Conservation (phyloP, 2,113 vertebrate species). For the Apteryx mantelli region DNA sequence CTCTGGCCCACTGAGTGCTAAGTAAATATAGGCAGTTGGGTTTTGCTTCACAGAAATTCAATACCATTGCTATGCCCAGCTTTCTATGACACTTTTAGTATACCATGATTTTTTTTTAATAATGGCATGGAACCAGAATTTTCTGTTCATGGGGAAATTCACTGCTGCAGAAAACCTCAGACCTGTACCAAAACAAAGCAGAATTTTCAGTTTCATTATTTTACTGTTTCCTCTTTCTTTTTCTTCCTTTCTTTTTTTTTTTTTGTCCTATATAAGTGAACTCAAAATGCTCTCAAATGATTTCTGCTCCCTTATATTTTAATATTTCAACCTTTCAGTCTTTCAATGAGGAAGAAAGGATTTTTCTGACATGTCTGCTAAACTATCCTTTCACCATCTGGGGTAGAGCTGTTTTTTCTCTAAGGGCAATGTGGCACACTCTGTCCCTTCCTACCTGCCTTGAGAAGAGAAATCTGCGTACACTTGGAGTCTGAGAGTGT, state of each 20-base stretch:
- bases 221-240: not conserved
- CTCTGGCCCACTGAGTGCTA: not conserved
- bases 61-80: not conserved
- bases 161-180: not conserved
- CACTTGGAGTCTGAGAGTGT: not conserved
- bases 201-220: not conserved
- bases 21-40: not conserved
- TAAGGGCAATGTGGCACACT: not conserved
- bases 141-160: not conserved
- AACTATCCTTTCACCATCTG: not conserved
- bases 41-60: not conserved
- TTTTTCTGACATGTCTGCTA: not conserved
- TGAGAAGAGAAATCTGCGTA: not conserved
- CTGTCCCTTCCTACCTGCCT: not conserved
- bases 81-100: not conserved
- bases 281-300: not conserved
- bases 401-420: not conserved
- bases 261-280: not conserved
- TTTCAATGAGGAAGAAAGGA: not conserved
- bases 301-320: not conserved
- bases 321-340: not conserved
- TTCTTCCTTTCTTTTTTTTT: not conserved
- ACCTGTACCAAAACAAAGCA: not conserved
- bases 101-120: not conserved
- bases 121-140: not conserved